Conservation (phyloP, 2,888 invertebrate genomes). For the Zelleria hepariella region DNA sequence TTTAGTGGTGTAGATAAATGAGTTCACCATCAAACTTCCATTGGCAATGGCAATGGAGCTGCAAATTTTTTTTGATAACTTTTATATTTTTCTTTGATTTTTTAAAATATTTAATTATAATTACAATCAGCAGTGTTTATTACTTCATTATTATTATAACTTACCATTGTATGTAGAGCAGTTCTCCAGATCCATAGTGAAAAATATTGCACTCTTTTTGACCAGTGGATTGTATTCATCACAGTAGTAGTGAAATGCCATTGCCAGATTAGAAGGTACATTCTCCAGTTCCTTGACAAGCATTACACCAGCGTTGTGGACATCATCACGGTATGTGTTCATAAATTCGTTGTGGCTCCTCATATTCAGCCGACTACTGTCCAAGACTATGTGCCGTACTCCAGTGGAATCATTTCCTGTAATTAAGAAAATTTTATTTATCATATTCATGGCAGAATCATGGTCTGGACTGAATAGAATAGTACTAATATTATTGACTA, state of each 20-base stretch:
- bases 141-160: constrained; percentile 20
- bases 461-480: background rate
- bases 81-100: too few species aligned
- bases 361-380: constrained; percentile 35
- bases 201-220: constrained; percentile 56
- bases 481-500: background rate
- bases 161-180: constrained; percentile 24
- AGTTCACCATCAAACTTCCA: too few species aligned
- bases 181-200: constrained; percentile 48
- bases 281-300: constrained; percentile 47
- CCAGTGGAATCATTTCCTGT: constrained; percentile 41
- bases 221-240: constrained; percentile 61
- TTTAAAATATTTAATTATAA: too few species aligned
- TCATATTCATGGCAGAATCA: background rate
- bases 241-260: constrained; percentile 66
- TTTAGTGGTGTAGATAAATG: too few species aligned
- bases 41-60: too few species aligned
- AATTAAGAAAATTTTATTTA: constrained; percentile 10
- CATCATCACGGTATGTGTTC: constrained; percentile 32
- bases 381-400: constrained; percentile 34
- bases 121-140: too few species aligned
- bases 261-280: constrained; percentile 50
- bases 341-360: constrained; percentile 44
- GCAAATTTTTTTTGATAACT: too few species aligned
- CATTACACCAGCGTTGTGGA: constrained; percentile 47